Evolutionary conservation across 1,140 invertebrate species (phyloP).

Genomic region (Aporrectodea caliginosa): DNA sequence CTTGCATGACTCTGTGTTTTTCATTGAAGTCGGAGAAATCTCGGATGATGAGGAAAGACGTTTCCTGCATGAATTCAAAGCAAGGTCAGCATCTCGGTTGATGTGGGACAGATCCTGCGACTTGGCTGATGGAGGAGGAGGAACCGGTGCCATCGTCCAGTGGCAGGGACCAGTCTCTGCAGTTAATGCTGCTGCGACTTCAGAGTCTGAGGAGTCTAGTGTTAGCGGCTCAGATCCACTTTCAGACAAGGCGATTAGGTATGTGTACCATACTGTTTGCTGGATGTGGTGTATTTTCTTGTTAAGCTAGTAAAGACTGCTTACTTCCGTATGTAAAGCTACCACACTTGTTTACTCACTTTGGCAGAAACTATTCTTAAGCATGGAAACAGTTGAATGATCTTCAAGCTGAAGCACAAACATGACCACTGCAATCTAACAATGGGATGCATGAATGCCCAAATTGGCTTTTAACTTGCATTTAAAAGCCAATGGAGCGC

Average conservation of each 20-base stretch:
- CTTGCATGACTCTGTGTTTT: neutral
- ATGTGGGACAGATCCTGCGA: neutral
- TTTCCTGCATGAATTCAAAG: neutral
- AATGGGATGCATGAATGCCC: too few relatives aligned
- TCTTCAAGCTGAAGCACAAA: too few relatives aligned
- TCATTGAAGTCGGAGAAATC: neutral
- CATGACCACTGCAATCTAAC: too few relatives aligned
- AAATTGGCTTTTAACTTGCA: too few relatives aligned
- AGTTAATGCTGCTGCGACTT: neutral
- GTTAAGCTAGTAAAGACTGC: neutral
- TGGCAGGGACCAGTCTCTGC: neutral
- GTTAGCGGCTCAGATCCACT: neutral
- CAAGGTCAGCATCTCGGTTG: neutral
- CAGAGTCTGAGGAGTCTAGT: neutral
- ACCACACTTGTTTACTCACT: too few relatives aligned
- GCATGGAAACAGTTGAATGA: too few relatives aligned
- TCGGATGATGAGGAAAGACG: neutral
- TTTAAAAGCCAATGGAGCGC: too few relatives aligned
- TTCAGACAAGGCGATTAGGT: neutral
- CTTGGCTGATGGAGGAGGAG: neutral
- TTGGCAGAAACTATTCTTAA: too few relatives aligned
- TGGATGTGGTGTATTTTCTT: neutral
- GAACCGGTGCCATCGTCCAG: neutral
- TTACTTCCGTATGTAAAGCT: too few relatives aligned
- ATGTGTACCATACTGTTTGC: too few relatives aligned